These are phyloP conservation scores for Cepaea hortensis DNA, from an alignment of 2,888 invertebrate species.

Conservation along the genomic window DNA sequence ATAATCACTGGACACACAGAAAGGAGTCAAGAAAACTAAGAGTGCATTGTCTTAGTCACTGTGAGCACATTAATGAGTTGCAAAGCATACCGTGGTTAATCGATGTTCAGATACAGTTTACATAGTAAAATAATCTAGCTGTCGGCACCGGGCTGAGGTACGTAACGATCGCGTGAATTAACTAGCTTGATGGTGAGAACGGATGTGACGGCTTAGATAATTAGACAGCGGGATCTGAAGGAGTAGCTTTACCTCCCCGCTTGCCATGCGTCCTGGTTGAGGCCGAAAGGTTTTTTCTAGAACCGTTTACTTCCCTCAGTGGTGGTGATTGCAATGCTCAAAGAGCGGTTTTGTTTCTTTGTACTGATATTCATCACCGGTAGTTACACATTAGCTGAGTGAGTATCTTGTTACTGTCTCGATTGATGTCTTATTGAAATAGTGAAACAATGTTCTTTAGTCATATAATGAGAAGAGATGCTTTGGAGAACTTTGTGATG, in stretches of 20 bases:
- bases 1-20: too few species aligned
- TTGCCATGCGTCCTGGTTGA: not conserved
- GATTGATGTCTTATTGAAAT: too few species aligned
- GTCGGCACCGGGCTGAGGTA: not conserved
- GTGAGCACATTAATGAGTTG: too few species aligned
- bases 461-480: too few species aligned
- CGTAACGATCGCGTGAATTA: not conserved
- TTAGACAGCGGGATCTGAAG: not conserved
- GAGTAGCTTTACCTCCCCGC: too few species aligned
- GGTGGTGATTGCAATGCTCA: slow-evolving; percentile 11
- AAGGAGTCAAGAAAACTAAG: too few species aligned
- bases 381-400: slow-evolving; percentile 1
- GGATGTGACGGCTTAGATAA: not conserved
- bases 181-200: not conserved
- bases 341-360: not conserved
- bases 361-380: not conserved
- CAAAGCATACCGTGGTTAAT: not conserved
- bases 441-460: too few species aligned
- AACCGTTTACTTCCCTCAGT: too few species aligned
- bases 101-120: not conserved
- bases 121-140: not conserved
- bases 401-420: not conserved
- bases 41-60: too few species aligned
- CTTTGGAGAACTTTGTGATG: too few species aligned
- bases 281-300: not conserved